phyloP scores from a whole-genome alignment of 2,888 invertebrate genomes.

The Mesorhabditis belari region DNA sequence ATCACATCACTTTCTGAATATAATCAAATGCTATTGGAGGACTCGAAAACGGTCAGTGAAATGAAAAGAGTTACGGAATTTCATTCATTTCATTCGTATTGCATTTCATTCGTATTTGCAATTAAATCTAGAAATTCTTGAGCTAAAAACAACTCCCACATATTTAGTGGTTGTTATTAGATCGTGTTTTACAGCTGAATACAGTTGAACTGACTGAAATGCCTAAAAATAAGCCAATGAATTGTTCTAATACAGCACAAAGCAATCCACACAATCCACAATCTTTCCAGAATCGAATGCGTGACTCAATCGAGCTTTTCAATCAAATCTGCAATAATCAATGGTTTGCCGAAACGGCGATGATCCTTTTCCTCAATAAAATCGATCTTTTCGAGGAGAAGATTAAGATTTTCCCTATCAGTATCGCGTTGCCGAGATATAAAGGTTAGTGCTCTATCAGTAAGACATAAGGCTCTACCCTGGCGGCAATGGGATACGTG shows the following conservation, averaged over 20 bases:
- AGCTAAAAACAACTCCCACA: too few relatives aligned
- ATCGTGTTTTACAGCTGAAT: too few relatives aligned
- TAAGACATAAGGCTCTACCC: too few relatives aligned
- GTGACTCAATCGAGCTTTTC: conserved; percentile 31
- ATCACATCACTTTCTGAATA: conserved; percentile 36
- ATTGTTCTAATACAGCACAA: too few relatives aligned
- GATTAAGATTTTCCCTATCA: conserved; percentile 30
- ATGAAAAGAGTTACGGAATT: too few relatives aligned
- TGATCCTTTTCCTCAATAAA: conserved; percentile 38
- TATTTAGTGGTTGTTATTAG: too few relatives aligned
- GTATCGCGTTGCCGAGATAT: conserved; percentile 30
- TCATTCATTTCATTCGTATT: too few relatives aligned
- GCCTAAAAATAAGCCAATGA: too few relatives aligned
- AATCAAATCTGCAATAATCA: conserved; percentile 34
- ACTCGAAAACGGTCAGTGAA: conserved; percentile 16
- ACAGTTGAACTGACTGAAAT: too few relatives aligned
- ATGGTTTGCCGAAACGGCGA: conserved; percentile 31
- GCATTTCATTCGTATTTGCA: too few relatives aligned
- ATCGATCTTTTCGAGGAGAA: conserved; percentile 35
- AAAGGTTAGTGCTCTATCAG: conserved; percentile 18
- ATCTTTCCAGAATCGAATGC: conserved; percentile 36
- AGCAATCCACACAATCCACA: neutral
- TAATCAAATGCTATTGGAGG: conserved; percentile 30
- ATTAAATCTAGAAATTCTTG: too few relatives aligned
- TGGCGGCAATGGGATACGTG: too few relatives aligned